phyloP scores from a whole-genome alignment of 2,113 vertebrate genomes.

The Argyrosomus japonicus region DNA sequence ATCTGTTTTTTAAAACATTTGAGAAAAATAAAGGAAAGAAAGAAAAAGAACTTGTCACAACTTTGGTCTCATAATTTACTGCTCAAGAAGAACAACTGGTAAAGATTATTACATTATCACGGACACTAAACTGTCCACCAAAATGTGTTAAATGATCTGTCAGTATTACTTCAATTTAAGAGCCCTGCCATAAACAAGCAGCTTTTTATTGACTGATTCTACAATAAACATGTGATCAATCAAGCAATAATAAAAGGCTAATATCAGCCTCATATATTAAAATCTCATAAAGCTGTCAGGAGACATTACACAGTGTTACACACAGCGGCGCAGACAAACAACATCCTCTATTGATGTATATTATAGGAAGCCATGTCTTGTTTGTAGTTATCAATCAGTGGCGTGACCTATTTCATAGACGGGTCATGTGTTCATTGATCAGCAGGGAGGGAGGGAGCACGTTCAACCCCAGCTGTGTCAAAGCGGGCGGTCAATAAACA shows the following conservation, averaged over 20 bases:
- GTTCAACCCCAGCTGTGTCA: conserved; percentile 14
- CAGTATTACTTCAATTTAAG: background rate
- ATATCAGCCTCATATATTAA: conserved; percentile 6
- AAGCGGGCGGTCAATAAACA: conserved; percentile 48
- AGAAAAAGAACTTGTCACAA: background rate
- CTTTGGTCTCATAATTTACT: background rate
- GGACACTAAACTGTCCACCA: background rate
- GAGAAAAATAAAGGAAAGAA: background rate
- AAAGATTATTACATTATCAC: background rate
- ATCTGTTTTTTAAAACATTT: background rate
- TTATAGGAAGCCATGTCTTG: conserved; percentile 34
- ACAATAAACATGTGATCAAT: conserved; percentile 6
- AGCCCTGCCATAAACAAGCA: background rate
- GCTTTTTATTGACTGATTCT: background rate
- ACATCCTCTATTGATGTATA: conserved; percentile 36
- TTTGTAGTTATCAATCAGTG: conserved; percentile 58
- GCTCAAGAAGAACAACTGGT: background rate
- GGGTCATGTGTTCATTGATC: conserved; percentile 54
- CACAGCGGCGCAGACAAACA: conserved; percentile 3
- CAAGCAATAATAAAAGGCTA: background rate
- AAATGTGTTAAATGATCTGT: background rate
- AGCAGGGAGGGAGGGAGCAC: background rate
- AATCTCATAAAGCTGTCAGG: conserved; percentile 19
- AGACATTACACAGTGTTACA: conserved; percentile 3
- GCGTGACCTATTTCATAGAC: conserved; percentile 60